Conservation (phyloP, 92 coral and sea anemone species). For the Nematostella vectensis region DNA sequence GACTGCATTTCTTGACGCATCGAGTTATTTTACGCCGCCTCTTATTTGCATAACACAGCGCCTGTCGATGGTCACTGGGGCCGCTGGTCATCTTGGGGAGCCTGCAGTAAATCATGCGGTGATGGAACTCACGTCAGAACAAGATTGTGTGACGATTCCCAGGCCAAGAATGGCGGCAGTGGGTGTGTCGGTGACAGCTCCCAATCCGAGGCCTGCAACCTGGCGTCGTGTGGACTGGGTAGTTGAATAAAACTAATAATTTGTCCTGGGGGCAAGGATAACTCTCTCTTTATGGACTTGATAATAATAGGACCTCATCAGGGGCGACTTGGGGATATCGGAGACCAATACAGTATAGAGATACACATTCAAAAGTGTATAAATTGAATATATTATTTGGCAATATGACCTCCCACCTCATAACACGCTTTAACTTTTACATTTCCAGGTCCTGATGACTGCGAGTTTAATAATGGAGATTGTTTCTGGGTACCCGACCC, state of each 20-base stretch:
- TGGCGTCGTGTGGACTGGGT: slow-evolving; percentile 77
- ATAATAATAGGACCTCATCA: too few species aligned
- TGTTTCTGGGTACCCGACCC: slow-evolving; percentile 40
- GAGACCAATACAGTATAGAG: too few species aligned
- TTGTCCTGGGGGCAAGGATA: too few species aligned
- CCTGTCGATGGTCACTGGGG: slow-evolving; percentile 98
- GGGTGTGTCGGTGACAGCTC: slow-evolving; percentile 30
- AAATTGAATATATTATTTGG: too few species aligned
- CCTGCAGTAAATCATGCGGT: slow-evolving; percentile 61
- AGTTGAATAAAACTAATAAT: too few species aligned
- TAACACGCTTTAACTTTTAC: background rate
- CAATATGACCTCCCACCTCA: too few species aligned
- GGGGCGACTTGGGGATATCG: too few species aligned
- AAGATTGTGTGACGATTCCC: slow-evolving; percentile 76
- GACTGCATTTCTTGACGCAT: too few species aligned
- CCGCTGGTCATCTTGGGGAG: slow-evolving; percentile 82
- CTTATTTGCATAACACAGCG: too few species aligned
- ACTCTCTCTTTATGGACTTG: too few species aligned
- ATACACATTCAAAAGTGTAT: too few species aligned
- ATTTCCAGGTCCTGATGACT: slow-evolving; percentile 48
- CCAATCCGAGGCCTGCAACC: slow-evolving; percentile 40
- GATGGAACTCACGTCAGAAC: slow-evolving; percentile 52
- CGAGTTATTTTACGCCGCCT: too few species aligned
- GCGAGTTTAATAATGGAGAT: slow-evolving; percentile 46
- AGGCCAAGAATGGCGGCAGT: slow-evolving; percentile 61